Percentiles rank a stretch among this genome's conserved stretches.
Evolutionary conservation across 2,888 invertebrate species (phyloP).

Genomic region (Deladenus siricidicola): DNA sequence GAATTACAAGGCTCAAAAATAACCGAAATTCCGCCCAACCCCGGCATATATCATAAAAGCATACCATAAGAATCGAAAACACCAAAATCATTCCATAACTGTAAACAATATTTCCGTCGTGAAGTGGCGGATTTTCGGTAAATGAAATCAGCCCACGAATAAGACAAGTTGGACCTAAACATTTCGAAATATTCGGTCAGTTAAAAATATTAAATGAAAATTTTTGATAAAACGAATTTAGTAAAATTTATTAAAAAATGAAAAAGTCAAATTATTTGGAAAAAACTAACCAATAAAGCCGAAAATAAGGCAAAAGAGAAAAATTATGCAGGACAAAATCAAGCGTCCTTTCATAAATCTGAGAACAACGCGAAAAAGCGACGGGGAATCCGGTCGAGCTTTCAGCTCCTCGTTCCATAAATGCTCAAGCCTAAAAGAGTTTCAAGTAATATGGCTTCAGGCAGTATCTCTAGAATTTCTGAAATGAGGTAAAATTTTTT

Average conservation of each 20-base stretch:
- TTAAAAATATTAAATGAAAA: too few species aligned
- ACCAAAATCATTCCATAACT: constrained; percentile 51
- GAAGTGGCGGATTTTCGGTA: constrained; percentile 37
- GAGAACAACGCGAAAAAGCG: constrained; percentile 41
- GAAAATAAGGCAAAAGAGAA: constrained; percentile 39
- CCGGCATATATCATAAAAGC: constrained; percentile 7
- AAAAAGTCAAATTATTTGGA: too few species aligned
- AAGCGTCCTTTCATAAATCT: constrained; percentile 52
- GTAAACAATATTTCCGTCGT: constrained; percentile 30
- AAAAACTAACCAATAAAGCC: constrained; percentile 36
- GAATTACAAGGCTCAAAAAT: too few species aligned
- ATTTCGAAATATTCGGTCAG: constrained; percentile 38
- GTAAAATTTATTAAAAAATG: constrained; percentile 35
- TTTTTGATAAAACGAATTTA: too few species aligned
- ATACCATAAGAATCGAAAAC: constrained; percentile 39
- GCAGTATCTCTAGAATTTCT: too few species aligned
- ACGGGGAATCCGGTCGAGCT: constrained; percentile 30
- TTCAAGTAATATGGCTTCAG: too few species aligned
- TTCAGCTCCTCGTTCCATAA: constrained; percentile 55
- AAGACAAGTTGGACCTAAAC: constrained; percentile 51
- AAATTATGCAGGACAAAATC: constrained; percentile 26
- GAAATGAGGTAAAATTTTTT: background rate
- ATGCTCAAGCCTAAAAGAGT: constrained; percentile 22
- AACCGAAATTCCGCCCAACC: too few species aligned
- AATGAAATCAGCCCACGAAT: constrained; percentile 47